phyloP scores from a whole-genome alignment of 2,888 invertebrate species.

The Drosophila neotestacea region DNA sequence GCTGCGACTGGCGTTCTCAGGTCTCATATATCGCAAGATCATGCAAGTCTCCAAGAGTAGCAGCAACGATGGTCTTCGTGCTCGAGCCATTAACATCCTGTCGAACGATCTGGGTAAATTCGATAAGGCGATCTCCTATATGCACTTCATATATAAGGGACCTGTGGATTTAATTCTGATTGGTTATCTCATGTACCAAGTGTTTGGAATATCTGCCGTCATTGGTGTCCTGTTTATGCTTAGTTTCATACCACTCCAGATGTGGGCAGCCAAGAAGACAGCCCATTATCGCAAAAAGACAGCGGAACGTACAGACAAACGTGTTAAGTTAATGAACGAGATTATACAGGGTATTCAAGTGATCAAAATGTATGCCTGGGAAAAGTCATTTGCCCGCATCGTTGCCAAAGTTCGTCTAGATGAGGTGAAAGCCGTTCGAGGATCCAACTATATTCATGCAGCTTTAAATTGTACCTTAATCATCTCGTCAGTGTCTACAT shows the following conservation, averaged over 20 bases:
- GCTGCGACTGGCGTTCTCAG: constrained; percentile 89
- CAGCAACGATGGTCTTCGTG: constrained; percentile 93
- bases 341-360: constrained; percentile 93
- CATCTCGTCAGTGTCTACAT: constrained; percentile 92
- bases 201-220: constrained; percentile 89
- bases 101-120: constrained; percentile 98
- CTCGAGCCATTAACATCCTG: constrained; percentile 93
- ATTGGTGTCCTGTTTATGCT: constrained; percentile 90
- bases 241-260: constrained; percentile 91
- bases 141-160: constrained; percentile 96
- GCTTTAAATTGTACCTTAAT: constrained; percentile 90
- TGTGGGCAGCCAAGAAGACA: constrained; percentile 89
- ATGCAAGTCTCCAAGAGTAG: constrained; percentile 91
- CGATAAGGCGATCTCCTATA: constrained; percentile 94
- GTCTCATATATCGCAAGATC: constrained; percentile 90
- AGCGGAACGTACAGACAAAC: constrained; percentile 92
- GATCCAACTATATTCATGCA: constrained; percentile 89
- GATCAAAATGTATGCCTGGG: constrained; percentile 96
- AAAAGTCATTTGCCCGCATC: constrained; percentile 91
- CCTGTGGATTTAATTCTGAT: constrained; percentile 87
- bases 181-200: constrained; percentile 86
- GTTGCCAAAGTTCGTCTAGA: constrained; percentile 91
- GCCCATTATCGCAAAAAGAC: constrained; percentile 89
- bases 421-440: constrained; percentile 89
- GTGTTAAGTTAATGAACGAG: constrained; percentile 95